Percentiles rank a stretch among this genome's conserved stretches.
These are phyloP conservation scores for Syngnathus acus DNA, from an alignment of 2,797 vertebrate genomes.

Conservation along the genomic window DNA sequence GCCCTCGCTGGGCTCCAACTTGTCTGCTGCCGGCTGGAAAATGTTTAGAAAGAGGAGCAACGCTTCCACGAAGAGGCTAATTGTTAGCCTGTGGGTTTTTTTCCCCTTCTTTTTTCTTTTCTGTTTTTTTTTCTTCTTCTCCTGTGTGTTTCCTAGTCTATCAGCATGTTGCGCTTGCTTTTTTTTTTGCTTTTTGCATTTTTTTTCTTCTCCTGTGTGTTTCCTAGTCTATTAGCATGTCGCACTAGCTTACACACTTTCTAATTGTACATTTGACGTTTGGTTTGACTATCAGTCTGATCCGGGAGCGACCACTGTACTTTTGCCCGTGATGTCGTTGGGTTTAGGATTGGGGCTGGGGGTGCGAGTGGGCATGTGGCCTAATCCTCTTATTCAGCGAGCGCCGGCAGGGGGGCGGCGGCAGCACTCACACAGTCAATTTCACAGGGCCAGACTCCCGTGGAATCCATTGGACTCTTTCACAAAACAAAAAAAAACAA, in stretches of 20 bases:
- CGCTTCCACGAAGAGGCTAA: too few relatives aligned
- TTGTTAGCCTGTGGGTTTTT: too few relatives aligned
- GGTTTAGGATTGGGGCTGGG: neutral
- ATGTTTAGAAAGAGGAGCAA: neutral
- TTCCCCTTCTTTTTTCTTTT: neutral
- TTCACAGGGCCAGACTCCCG: neutral
- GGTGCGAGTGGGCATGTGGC: neutral
- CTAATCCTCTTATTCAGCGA: slow-evolving; percentile 2
- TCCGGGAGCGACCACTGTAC: too few relatives aligned
- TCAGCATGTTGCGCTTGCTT: too few relatives aligned
- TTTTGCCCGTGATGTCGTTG: neutral
- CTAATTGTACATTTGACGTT: too few relatives aligned
- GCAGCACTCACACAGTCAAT: neutral
- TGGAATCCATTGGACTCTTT: neutral
- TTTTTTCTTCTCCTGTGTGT: too few relatives aligned
- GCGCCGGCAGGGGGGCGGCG: neutral
- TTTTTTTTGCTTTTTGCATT: too few relatives aligned
- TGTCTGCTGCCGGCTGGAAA: neutral
- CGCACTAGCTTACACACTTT: too few relatives aligned
- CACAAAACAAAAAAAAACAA: neutral
- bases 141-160: too few relatives aligned
- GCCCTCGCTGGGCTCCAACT: neutral
- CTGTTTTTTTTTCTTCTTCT: too few relatives aligned
- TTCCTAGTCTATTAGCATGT: too few relatives aligned
- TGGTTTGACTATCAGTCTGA: too few relatives aligned